phyloP scores from a whole-genome alignment of 2,797 vertebrate species.

The Stomatorhinus walkeri region DNA sequence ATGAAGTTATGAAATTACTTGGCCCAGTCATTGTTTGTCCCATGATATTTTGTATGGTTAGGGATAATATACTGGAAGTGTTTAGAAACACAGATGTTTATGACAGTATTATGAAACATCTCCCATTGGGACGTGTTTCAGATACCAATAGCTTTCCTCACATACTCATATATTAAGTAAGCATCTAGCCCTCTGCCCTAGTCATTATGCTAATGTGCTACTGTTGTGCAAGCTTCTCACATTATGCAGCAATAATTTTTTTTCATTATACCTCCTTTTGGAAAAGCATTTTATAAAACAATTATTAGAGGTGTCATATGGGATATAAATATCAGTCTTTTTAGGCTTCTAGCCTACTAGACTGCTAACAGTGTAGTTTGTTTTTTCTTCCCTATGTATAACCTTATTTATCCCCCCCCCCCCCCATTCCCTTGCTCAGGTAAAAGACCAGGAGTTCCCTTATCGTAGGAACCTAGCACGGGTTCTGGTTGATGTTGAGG shows the following conservation, averaged over 20 bases:
- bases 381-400: background rate
- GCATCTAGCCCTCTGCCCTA: constrained; percentile 16
- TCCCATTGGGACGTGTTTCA: background rate
- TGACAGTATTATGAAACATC: constrained; percentile 6
- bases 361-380: constrained; percentile 7
- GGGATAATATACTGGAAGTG: constrained; percentile 17
- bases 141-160: background rate
- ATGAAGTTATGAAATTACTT: constrained; percentile 14
- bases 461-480: constrained; percentile 87
- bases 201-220: constrained; percentile 30
- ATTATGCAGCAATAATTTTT: constrained; percentile 16
- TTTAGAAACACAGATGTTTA: constrained; percentile 21
- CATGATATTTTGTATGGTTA: constrained; percentile 14
- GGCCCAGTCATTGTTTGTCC: background rate
- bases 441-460: constrained; percentile 95
- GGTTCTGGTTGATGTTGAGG: constrained; percentile 84
- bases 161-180: constrained; percentile 21
- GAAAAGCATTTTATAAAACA: constrained; percentile 24
- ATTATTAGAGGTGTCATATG: constrained; percentile 24
- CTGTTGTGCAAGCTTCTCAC: constrained; percentile 19
- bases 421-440: constrained; percentile 53
- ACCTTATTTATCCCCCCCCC: background rate
- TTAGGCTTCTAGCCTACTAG: constrained; percentile 23
- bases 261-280: constrained; percentile 10
- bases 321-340: constrained; percentile 32